These are phyloP conservation scores for Eilema caniola DNA, from an alignment of 2,888 invertebrate genomes.

Conservation along the genomic window DNA sequence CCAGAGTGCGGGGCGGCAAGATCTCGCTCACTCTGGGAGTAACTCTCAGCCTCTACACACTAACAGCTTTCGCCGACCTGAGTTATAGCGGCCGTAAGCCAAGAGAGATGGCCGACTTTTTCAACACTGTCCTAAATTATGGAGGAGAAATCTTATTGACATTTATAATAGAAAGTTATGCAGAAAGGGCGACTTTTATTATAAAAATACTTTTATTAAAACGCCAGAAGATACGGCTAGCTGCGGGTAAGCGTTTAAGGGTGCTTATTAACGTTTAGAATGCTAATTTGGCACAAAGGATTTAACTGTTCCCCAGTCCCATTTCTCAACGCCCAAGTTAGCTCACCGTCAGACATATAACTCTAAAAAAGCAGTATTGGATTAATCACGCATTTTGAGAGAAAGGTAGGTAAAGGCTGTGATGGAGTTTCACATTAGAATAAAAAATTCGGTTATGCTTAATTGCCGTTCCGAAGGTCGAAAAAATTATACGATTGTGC, in stretches of 20 bases:
- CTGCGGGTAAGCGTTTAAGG: background rate
- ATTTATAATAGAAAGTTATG: background rate
- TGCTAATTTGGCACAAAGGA: no score
- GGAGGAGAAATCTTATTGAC: conserved; percentile 10
- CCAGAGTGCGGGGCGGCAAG: conserved; percentile 20
- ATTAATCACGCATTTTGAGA: no score
- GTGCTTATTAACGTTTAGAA: background rate
- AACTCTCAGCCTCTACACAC: conserved; percentile 46
- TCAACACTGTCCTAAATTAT: background rate
- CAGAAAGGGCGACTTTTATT: background rate
- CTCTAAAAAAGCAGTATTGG: no score
- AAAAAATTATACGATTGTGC: background rate
- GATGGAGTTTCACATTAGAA: no score
- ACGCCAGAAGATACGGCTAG: background rate
- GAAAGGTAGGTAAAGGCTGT: no score
- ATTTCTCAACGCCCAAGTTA: background rate
- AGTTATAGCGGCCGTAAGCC: conserved; percentile 33
- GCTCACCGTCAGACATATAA: background rate
- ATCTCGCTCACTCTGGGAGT: conserved; percentile 51
- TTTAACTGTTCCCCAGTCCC: background rate
- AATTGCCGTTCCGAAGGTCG: background rate
- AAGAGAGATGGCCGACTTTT: conserved; percentile 16
- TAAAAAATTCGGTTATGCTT: background rate
- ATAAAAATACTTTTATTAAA: background rate
- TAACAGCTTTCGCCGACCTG: conserved; percentile 41